Conservation (phyloP, 2,797 vertebrate genomes). For the Momotus momota region DNA sequence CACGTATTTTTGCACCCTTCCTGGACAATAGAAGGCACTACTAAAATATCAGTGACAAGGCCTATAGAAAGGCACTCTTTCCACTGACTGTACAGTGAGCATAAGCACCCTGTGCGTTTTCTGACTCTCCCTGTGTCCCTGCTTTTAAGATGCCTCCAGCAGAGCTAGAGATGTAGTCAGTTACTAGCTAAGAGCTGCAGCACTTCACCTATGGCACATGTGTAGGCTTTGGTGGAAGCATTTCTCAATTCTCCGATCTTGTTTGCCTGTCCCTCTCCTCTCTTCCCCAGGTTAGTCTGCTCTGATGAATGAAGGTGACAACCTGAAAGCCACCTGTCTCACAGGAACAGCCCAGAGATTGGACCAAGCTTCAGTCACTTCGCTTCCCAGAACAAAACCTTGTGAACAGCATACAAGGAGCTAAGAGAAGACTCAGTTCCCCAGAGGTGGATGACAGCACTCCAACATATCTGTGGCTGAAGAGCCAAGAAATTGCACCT, state of each 20-base stretch:
- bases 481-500: background rate
- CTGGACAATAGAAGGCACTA: background rate
- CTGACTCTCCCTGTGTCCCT: background rate
- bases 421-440: background rate
- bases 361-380: background rate
- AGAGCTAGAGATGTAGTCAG: background rate
- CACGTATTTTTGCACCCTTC: background rate
- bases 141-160: background rate
- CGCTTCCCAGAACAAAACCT: background rate
- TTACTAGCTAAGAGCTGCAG: background rate
- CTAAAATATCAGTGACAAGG: background rate
- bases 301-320: background rate
- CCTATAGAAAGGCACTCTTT: background rate
- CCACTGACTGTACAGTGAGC: background rate
- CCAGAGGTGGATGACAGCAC: background rate
- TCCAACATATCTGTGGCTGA: accelerated
- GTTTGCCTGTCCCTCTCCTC: background rate
- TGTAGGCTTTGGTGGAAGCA: background rate
- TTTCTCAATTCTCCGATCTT: background rate
- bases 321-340: background rate
- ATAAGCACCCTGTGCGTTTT: background rate
- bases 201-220: accelerated
- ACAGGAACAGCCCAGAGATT: background rate
- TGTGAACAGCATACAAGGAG: accelerated
- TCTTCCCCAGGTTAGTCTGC: background rate